These are phyloP conservation scores for Cisticola juncidis DNA, from an alignment of 2,113 vertebrate species.

Conservation along the genomic window DNA sequence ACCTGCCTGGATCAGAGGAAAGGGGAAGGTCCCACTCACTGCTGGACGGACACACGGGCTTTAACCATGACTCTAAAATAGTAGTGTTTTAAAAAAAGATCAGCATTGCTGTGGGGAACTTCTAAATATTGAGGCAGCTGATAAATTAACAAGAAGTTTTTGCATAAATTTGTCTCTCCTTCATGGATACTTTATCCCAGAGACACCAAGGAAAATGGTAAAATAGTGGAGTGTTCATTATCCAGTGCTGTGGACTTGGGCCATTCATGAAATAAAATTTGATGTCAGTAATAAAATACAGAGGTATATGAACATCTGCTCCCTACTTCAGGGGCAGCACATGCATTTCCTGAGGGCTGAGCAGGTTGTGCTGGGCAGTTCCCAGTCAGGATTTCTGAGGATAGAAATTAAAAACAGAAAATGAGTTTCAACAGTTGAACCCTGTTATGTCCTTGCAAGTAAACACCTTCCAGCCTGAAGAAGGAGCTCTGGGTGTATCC, in stretches of 20 bases:
- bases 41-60: not conserved
- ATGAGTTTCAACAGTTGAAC: not conserved
- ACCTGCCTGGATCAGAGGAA: not conserved
- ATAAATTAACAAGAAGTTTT: not conserved
- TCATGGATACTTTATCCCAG: not conserved
- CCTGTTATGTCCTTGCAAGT: not conserved
- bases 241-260: not conserved
- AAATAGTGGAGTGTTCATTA: not conserved
- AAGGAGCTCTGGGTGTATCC: not conserved
- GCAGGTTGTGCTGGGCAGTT: not conserved
- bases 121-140: not conserved
- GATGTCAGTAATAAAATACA: fast-evolving
- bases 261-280: not conserved
- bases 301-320: not conserved
- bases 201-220: not conserved
- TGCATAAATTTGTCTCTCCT: not conserved
- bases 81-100: fast-evolving
- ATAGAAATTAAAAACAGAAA: not conserved
- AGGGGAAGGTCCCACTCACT: not conserved
- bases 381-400: not conserved
- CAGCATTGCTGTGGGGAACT: not conserved
- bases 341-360: fast-evolving
- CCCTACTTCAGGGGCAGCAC: fast-evolving
- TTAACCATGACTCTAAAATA: not conserved
- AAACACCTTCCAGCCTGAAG: not conserved